These are phyloP conservation scores for Harlomillsia oculata DNA, from an alignment of 1,140 invertebrate genomes.

Conservation along the genomic window DNA sequence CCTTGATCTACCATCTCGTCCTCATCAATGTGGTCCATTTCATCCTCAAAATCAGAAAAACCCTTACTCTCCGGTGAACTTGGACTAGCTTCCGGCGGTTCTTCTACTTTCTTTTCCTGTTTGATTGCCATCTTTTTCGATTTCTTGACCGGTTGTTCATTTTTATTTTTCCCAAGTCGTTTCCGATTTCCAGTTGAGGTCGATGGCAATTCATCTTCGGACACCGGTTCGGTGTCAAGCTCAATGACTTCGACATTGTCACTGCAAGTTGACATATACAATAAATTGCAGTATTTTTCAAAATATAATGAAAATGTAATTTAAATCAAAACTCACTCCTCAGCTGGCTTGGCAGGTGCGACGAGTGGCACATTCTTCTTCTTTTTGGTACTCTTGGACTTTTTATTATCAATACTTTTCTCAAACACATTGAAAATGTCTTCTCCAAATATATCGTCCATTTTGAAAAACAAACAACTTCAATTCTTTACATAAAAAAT, in stretches of 20 bases:
- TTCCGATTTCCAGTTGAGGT: not conserved
- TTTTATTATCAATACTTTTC: not conserved
- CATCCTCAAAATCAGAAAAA: not conserved
- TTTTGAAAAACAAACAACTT: no score
- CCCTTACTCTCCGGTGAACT: not conserved
- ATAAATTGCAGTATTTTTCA: not conserved
- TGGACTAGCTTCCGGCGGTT: not conserved
- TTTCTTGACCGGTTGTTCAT: not conserved
- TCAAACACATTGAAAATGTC: constrained; percentile 50
- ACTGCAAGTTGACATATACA: not conserved
- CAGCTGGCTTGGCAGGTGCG: not conserved
- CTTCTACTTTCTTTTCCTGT: not conserved
- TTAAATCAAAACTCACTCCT: not conserved
- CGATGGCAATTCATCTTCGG: not conserved
- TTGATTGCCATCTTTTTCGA: not conserved
- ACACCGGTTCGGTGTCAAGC: not conserved
- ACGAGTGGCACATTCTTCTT: not conserved
- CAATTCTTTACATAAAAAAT: no score
- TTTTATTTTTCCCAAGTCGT: not conserved
- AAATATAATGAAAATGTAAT: not conserved
- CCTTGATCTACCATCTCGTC: constrained; percentile 30
- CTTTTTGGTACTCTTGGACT: not conserved
- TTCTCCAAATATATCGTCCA: constrained; percentile 34
- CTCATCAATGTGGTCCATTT: constrained; percentile 33
- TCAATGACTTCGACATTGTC: not conserved